Evolutionary conservation across 2,113 vertebrate genomes (phyloP), one percentile per base, ranked within the genome.

Genomic region (Oryzias curvinotus): DNA sequence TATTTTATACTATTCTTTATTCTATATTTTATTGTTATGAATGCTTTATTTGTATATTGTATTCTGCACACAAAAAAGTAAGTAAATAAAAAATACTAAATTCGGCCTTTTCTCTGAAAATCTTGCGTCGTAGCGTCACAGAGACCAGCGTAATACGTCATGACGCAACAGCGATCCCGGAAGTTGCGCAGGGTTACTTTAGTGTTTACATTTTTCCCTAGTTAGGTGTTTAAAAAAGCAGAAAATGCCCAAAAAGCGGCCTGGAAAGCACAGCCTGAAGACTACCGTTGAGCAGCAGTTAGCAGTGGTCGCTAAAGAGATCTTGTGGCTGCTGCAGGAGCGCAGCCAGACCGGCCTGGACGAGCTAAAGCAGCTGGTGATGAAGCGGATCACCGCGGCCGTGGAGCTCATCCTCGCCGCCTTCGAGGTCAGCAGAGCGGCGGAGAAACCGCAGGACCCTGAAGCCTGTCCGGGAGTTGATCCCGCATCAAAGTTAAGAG

Each of bases 121-220:
- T 68, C 23, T 63, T 59, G 14, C 7, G 60, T 45, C 7, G 2
- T 0, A 4, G 15, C 50, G n/a, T 23, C 7, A 0, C 14, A 0
- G 7, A 21, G 46, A 53, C 48, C 7, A 1, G 18, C 49, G 26
- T 57, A 7, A 1, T 8, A 60, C 53, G 59, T n/a, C 18, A 3
- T 1, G 13, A 61, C 73, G 64, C 44, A 1, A 36, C 36, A 15
- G n/a, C n/a, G 12, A 59, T 13, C 47, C 68, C 76, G 83, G 83
- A 87, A 87, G 70, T 15, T 36, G 8, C 12, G 36, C 36, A 10
- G 36, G 2, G 42, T 13, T 1, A n/a, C n/a, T 1, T 52, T 36
- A 1, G 52, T 87, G 83, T 87, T 87, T 85, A 80, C 69, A 57
- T 68, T 28, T 54, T 23, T 5, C 16, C 57, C 73, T 82, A 80